Base-by-base conservation (phyloP, 1,140 invertebrate species). In the Planococcus citri region DNA sequence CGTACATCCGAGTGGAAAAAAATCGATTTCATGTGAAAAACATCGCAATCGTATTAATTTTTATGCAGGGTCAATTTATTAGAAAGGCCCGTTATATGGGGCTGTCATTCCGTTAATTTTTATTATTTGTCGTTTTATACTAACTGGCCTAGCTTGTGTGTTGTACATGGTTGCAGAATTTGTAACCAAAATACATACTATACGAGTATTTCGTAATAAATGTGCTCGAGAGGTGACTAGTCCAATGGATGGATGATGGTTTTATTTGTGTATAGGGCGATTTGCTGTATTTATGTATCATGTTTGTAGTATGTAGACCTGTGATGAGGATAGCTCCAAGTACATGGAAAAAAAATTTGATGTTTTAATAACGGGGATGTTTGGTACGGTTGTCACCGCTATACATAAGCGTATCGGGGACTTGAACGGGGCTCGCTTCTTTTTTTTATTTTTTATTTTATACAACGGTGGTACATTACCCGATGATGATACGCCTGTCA, bases 31-130 rank as follows among this genome's bases (percentile, higher is more conserved):
- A 17, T 51, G 41, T 51, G 41, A 51, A 51, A 51, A 51, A 51
- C 41, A 51, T 51, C 41, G 41, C 41, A 51, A 51, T 51, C 41
- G 41, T 51, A 51, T 51, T 51, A 51, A 51, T 51, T 51, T 51
- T 51, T 51, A 51, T 51, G 6, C 41, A 17, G 41, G 41, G 4
- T 51, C 41, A 51, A 51, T 51, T 51, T 51, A 51, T 51, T 51
- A 51, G 41, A 51, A 51, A 51, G 12, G 41, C 41, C 33, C 41
- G 41, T 51, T 51, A 51, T 51, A 17, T 51, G 41, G 41, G 41
- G 2, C 41, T 14, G 41, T 17, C 41, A 20, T 51, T 51, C 41
- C 12, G 41, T 51, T 51, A 20, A 17, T 51, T 17, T 17, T 51
- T 51, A 17, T 51, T 51, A 51, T 51, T 51, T n/a, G 41, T 51